Conservation (phyloP, 2,888 invertebrate species). For the Phragmatobia fuliginosa region DNA sequence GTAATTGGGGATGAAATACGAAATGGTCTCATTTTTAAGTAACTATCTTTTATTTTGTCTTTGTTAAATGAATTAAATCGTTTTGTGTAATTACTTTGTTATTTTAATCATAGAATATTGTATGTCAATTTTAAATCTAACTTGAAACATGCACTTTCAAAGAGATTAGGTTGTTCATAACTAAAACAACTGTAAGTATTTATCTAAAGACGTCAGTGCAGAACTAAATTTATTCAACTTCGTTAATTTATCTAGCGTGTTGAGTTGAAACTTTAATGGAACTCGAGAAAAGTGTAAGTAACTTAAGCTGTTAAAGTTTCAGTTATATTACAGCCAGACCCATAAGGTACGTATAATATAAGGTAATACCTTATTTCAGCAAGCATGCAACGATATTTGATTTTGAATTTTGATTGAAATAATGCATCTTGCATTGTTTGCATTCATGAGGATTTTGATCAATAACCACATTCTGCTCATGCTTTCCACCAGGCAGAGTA, state of each 20-base stretch:
- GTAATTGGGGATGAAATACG: background rate
- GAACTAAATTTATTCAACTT: conserved; percentile 4
- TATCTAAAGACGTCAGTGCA: conserved; percentile 2
- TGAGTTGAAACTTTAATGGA: conserved; percentile 17
- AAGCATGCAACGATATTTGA: too few relatives aligned
- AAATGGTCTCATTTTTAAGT: background rate
- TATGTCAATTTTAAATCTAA: too few relatives aligned
- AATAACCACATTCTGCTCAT: too few relatives aligned
- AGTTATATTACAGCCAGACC: conserved; percentile 2
- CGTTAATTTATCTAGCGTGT: conserved; percentile 7
- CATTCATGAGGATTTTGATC: too few relatives aligned
- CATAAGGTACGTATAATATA: too few relatives aligned
- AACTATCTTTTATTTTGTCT: background rate
- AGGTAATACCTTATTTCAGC: too few relatives aligned
- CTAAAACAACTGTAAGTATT: background rate
- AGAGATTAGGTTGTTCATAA: background rate
- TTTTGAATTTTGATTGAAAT: too few relatives aligned
- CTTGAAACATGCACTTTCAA: too few relatives aligned
- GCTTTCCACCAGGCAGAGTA: too few relatives aligned
- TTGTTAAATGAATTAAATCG: too few relatives aligned
- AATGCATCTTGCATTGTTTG: too few relatives aligned
- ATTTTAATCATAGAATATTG: background rate
- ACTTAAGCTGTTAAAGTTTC: conserved; percentile 6
- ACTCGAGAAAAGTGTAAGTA: background rate
- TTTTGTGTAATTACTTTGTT: background rate